Evolutionary conservation across 2,797 vertebrate genomes (phyloP).

Genomic region (Carcharodon carcharias): DNA sequence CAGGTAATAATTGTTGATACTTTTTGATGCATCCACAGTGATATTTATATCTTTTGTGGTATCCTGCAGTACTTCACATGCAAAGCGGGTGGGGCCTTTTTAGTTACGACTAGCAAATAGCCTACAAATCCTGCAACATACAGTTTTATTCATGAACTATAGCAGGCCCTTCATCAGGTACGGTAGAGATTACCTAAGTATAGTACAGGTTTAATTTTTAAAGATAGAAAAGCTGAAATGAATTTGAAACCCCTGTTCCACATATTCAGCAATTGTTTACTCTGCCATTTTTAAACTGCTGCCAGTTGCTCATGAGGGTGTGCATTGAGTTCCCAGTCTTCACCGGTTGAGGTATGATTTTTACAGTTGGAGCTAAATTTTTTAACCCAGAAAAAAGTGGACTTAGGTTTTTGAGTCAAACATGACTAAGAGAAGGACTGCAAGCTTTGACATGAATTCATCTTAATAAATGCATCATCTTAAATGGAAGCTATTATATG

Average conservation of each 20-base stretch:
- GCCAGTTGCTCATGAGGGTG: neutral
- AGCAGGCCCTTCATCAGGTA: neutral
- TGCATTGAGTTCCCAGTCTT: neutral
- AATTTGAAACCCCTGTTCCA: neutral
- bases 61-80: constrained; percentile 17
- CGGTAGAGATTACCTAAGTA: neutral
- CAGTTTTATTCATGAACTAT: neutral
- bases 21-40: constrained; percentile 73
- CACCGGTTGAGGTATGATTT: neutral
- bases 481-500: neutral
- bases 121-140: neutral
- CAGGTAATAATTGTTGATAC: constrained; percentile 86
- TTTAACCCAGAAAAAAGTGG: neutral
- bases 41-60: constrained; percentile 62
- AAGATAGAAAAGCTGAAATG: neutral
- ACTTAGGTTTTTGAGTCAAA: neutral
- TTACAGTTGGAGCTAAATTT: neutral
- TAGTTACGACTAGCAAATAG: neutral
- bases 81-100: neutral
- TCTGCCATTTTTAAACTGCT: neutral
- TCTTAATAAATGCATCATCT: neutral
- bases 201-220: neutral
- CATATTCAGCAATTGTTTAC: neutral
- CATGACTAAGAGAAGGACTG: neutral
- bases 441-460: neutral